phyloP scores from a whole-genome alignment of 2,888 invertebrate species.

The Synergus gifuensis region DNA sequence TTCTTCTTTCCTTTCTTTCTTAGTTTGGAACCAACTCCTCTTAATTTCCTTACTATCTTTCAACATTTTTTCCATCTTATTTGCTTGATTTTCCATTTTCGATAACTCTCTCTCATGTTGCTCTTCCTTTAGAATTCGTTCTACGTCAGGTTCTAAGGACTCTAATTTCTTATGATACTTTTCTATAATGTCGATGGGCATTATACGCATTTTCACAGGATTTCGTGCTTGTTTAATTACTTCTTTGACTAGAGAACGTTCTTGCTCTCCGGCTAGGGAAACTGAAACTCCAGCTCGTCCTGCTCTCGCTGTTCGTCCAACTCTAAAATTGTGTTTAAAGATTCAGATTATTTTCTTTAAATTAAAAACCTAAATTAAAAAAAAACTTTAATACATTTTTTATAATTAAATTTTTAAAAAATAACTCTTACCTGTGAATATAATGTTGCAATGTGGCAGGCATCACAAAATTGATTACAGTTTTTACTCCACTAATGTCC shows the following conservation, averaged over 20 bases:
- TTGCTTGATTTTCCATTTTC: conserved; percentile 91
- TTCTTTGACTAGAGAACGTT: conserved; percentile 93
- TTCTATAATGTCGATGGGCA: conserved; percentile 92
- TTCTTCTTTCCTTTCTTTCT: conserved; percentile 87
- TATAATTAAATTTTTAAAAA: neutral
- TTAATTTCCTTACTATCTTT: conserved; percentile 77
- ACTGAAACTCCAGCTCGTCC: conserved; percentile 96
- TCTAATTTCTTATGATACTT: conserved; percentile 89
- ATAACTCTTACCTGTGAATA: conserved; percentile 85
- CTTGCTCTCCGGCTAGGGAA: conserved; percentile 95
- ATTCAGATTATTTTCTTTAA: neutral
- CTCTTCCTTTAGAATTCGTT: conserved; percentile 90
- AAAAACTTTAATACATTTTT: neutral
- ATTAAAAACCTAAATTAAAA: neutral
- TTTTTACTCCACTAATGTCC: conserved; percentile 98
- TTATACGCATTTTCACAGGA: conserved; percentile 91
- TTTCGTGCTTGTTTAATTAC: conserved; percentile 92
- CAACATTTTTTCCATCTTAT: conserved; percentile 84
- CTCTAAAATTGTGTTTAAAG: conserved; percentile 76
- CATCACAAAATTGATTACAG: conserved; percentile 97
- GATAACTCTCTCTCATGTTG: conserved; percentile 89
- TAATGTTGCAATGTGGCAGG: conserved; percentile 97
- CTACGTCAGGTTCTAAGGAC: conserved; percentile 89
- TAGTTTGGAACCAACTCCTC: conserved; percentile 92
- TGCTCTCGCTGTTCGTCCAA: conserved; percentile 97